Conservation (phyloP, 2,797 vertebrate genomes). For the Benthosema pterotum region DNA sequence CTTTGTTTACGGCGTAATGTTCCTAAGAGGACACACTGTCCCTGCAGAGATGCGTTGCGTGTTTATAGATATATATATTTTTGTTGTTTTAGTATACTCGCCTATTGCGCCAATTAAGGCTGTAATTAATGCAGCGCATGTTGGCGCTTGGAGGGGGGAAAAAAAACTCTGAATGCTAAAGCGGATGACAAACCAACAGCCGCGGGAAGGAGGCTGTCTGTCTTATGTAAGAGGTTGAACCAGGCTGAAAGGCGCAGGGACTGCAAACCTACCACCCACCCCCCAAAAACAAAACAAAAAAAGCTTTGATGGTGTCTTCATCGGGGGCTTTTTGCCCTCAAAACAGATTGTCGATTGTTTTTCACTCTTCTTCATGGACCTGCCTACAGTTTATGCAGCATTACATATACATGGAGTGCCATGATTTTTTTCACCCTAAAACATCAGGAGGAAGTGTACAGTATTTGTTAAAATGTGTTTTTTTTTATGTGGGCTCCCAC, state of each 20-base stretch:
- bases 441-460: no score
- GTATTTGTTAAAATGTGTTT: no score
- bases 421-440: no score
- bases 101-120: slow-evolving; percentile 68
- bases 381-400: no score
- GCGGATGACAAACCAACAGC: slow-evolving; percentile 44
- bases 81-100: slow-evolving; percentile 60
- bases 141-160: slow-evolving; percentile 55
- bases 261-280: slow-evolving; percentile 7
- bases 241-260: slow-evolving; percentile 41
- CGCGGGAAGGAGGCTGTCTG: background rate
- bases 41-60: slow-evolving; percentile 67
- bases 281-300: no score
- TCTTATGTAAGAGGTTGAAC: background rate
- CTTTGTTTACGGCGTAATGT: slow-evolving; percentile 69
- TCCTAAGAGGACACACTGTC: slow-evolving; percentile 69
- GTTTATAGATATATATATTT: slow-evolving; percentile 62
- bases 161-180: slow-evolving; percentile 35
- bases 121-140: slow-evolving; percentile 63
- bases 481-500: no score
- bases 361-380: no score
- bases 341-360: no score
- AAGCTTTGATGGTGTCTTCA: no score
- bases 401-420: no score
- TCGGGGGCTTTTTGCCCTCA: no score